phyloP scores from a whole-genome alignment of 1,140 invertebrate genomes.

The Dryas iulia region DNA sequence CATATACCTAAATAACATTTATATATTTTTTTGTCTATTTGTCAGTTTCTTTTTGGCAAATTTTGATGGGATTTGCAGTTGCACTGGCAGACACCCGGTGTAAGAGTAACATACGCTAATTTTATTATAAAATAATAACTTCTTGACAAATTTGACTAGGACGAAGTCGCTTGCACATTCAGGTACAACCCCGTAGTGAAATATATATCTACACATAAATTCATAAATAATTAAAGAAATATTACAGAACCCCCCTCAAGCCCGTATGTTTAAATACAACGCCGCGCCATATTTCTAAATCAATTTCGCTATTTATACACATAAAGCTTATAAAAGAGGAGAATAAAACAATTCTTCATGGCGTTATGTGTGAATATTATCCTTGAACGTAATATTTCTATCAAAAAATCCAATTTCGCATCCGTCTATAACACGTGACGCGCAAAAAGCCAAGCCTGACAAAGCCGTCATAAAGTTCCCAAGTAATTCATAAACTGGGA shows the following conservation, averaged over 20 bases:
- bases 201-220: too few relatives aligned
- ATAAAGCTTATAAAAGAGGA: neutral
- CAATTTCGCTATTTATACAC: neutral
- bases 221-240: too few relatives aligned
- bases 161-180: too few relatives aligned
- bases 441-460: constrained; percentile 61
- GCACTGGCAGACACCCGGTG: too few relatives aligned
- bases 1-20: too few relatives aligned
- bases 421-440: constrained; percentile 73
- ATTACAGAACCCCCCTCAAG: neutral
- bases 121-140: too few relatives aligned
- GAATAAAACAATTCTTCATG: constrained; percentile 1
- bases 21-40: too few relatives aligned
- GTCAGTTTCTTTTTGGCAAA: too few relatives aligned
- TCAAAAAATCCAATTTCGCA: constrained; percentile 74
- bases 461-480: constrained; percentile 70
- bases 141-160: too few relatives aligned
- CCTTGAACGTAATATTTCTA: constrained; percentile 52
- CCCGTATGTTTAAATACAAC: neutral
- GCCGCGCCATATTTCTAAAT: neutral
- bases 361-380: constrained; percentile 27
- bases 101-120: too few relatives aligned
- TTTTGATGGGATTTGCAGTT: too few relatives aligned
- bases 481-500: constrained; percentile 72
- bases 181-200: too few relatives aligned